These are phyloP conservation scores for Ophion ventricosus DNA, from an alignment of 2,888 invertebrate species.

Conservation along the genomic window DNA sequence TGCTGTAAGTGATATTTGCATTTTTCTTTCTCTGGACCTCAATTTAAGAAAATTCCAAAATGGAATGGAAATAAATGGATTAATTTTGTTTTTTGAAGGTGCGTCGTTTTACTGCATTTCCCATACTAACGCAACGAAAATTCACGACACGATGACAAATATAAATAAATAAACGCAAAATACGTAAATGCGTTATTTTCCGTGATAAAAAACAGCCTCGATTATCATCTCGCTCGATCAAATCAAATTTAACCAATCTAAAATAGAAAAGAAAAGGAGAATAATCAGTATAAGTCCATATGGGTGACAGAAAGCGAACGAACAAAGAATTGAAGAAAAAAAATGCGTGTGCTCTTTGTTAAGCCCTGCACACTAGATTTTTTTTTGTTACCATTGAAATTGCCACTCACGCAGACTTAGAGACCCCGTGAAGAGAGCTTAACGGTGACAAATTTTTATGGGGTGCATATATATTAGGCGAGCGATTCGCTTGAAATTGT, in stretches of 20 bases:
- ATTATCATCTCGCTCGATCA: too few relatives aligned
- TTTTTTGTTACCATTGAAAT: conserved; percentile 21
- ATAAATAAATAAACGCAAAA: too few relatives aligned
- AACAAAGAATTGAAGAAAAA: not conserved
- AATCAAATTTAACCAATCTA: not conserved
- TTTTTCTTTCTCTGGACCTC: too few relatives aligned
- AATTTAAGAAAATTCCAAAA: too few relatives aligned
- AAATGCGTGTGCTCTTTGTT: not conserved
- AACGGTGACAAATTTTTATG: conserved; percentile 39
- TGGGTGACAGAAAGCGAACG: not conserved
- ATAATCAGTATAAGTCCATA: not conserved
- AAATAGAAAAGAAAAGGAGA: not conserved
- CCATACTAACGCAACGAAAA: too few relatives aligned
- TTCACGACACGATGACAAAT: too few relatives aligned
- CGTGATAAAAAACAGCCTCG: too few relatives aligned
- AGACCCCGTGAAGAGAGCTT: not conserved
- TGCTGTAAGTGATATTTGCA: too few relatives aligned
- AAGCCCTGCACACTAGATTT: not conserved
- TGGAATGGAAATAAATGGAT: too few relatives aligned
- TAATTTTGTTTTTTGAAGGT: too few relatives aligned
- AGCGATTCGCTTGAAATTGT: conserved; percentile 7
- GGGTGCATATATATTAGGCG: conserved; percentile 45
- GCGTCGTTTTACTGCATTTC: too few relatives aligned
- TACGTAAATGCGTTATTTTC: too few relatives aligned
- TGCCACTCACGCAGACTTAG: conserved; percentile 23